Conservation (phyloP, 2,113 vertebrate species). For the Elephantulus edwardii region DNA sequence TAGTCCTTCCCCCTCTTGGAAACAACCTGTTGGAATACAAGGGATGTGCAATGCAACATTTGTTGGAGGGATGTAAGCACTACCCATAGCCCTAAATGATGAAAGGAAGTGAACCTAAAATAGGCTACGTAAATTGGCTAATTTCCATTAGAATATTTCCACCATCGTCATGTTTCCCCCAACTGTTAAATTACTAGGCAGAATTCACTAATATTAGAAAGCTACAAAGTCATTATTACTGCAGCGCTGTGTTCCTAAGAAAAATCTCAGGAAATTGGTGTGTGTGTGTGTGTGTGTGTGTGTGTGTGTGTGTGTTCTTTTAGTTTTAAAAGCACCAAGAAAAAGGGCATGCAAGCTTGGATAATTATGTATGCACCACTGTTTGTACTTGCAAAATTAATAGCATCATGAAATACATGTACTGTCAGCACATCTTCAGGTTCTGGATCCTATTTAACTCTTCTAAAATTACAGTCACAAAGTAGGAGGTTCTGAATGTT, state of each 20-base stretch:
- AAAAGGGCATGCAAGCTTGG: background rate
- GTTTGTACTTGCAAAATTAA: background rate
- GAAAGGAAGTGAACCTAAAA: conserved; percentile 10
- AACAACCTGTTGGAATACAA: conserved; percentile 89
- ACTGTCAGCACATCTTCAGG: background rate
- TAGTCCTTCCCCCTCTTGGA: conserved; percentile 96
- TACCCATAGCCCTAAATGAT: background rate
- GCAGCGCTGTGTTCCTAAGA: background rate
- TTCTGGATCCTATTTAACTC: background rate
- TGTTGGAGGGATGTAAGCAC: conserved; percentile 10
- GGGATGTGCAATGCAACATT: conserved; percentile 14
- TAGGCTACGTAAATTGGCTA: background rate
- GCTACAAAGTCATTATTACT: background rate
- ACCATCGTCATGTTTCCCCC: background rate
- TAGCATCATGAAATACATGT: background rate
- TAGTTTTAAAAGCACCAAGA: conserved; percentile 11
- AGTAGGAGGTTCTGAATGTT: background rate
- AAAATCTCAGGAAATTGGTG: conserved; percentile 20
- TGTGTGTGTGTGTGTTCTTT: background rate
- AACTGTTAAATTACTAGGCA: background rate
- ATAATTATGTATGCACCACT: background rate
- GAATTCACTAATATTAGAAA: conserved; percentile 26
- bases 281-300: conserved; percentile 26
- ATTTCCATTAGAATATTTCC: conserved; percentile 28
- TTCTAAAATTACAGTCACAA: conserved; percentile 22